Conservation (phyloP, 2,888 invertebrate species). For the Taphrorychus bicolor region DNA sequence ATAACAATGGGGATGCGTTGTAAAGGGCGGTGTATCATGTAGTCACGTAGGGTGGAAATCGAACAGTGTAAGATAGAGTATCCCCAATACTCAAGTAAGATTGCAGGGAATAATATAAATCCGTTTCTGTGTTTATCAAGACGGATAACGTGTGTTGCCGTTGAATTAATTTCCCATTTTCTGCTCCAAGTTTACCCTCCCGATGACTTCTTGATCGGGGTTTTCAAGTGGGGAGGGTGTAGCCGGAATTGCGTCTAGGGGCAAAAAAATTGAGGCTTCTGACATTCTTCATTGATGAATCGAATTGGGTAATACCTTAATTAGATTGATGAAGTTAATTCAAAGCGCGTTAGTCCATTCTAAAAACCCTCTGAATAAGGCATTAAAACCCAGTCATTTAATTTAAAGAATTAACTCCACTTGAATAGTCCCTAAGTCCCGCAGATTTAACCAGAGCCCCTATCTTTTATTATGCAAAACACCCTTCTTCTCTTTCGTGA, state of each 20-base stretch:
- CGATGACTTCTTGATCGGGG: conserved; percentile 7
- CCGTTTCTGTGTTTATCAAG: conserved; percentile 45
- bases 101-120: conserved; percentile 41
- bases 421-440: conserved; percentile 30
- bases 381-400: conserved; percentile 27
- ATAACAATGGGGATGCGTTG: neutral
- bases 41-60: too few species aligned
- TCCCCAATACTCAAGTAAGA: too few species aligned
- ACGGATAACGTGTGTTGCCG: conserved; percentile 48
- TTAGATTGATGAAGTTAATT: neutral
- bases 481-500: conserved; percentile 28
- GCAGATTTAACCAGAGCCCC: conserved; percentile 28
- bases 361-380: conserved; percentile 16
- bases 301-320: neutral
- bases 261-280: neutral
- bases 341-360: neutral
- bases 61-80: too few species aligned
- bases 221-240: conserved; percentile 10
- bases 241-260: neutral
- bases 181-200: conserved; percentile 13
- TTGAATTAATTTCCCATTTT: conserved; percentile 49
- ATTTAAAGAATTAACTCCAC: conserved; percentile 32
- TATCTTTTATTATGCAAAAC: conserved; percentile 34
- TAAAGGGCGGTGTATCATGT: neutral
- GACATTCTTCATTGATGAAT: neutral